A percentile compares a stretch with the other conserved stretches of the same genome.
Conservation (phyloP, 2,113 vertebrate species). For the Bos taurus region DNA sequence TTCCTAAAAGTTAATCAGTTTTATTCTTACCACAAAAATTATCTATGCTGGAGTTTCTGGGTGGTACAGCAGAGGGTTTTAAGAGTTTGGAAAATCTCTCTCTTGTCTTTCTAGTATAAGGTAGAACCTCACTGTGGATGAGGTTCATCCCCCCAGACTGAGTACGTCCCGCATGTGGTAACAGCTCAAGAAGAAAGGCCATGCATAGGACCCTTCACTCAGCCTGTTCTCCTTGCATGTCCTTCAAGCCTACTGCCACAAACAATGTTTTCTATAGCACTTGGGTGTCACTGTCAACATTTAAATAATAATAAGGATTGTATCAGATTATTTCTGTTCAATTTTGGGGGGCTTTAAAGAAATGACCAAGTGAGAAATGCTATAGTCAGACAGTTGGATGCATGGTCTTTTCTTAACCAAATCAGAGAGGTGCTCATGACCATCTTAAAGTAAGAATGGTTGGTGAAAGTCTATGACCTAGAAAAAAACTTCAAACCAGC, state of each 20-base stretch:
- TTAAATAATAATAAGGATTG: background rate
- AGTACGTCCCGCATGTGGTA: rapidly evolving
- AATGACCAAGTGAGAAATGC: background rate
- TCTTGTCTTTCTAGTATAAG: background rate
- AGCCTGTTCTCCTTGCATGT: background rate
- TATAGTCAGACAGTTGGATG: background rate
- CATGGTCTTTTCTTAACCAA: background rate
- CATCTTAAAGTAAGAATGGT: background rate
- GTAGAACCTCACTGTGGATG: background rate
- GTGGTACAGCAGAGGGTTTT: background rate
- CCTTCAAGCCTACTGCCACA: background rate
- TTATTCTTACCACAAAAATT: background rate
- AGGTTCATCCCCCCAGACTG: background rate
- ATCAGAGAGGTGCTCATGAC: background rate
- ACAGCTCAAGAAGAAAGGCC: background rate
- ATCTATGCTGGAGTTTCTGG: background rate
- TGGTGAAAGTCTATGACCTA: background rate
- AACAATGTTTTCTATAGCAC: background rate
- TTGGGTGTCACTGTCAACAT: background rate
- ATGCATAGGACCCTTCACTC: too few species aligned
- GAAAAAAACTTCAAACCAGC: background rate
- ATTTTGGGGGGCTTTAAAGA: background rate
- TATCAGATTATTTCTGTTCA: background rate
- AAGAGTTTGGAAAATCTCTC: background rate
- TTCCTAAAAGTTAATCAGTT: background rate